Conservation (phyloP, 2,888 invertebrate genomes). For the Acanthopleura granulata region DNA sequence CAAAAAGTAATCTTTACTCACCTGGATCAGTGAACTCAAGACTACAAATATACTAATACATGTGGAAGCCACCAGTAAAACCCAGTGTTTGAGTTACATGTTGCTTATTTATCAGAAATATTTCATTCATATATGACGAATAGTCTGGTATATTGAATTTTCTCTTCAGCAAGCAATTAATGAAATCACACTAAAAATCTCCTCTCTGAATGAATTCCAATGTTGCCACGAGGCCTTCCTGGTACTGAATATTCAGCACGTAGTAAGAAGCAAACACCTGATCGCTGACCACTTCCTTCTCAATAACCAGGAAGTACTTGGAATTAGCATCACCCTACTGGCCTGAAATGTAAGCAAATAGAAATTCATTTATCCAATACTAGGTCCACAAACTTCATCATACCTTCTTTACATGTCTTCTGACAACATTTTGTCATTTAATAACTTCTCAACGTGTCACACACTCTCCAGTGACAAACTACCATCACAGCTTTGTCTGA, state of each 20-base stretch:
- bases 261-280: background rate
- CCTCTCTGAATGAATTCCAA: constrained; percentile 16
- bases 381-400: too few species aligned
- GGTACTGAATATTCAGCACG: constrained; percentile 1
- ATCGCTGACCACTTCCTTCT: constrained; percentile 4
- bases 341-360: background rate
- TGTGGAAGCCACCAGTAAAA: background rate
- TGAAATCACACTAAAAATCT: too few species aligned
- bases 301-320: background rate
- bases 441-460: too few species aligned
- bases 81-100: background rate
- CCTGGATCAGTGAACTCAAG: background rate
- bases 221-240: background rate
- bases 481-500: too few species aligned
- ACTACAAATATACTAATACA: too few species aligned
- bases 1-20: too few species aligned
- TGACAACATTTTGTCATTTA: too few species aligned
- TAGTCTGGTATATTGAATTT: background rate
- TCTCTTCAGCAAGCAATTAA: too few species aligned
- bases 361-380: too few species aligned
- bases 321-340: background rate
- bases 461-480: too few species aligned
- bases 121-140: background rate
- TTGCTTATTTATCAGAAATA: too few species aligned
- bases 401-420: too few species aligned